Conservation (phyloP, 2,888 invertebrate genomes). For the Heliconius cydno region DNA sequence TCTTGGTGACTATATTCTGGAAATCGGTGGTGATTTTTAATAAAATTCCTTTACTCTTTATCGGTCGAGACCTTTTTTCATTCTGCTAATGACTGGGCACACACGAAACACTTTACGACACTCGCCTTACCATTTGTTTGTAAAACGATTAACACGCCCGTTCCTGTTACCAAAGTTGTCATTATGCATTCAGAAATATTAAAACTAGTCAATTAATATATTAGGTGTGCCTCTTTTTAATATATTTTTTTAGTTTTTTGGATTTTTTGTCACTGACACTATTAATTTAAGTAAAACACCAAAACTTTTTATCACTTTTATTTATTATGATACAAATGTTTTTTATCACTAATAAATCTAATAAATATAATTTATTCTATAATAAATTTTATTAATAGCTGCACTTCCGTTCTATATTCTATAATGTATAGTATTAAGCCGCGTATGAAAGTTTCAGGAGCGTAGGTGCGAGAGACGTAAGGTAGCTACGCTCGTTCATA, state of each 20-base stretch:
- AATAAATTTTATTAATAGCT: neutral
- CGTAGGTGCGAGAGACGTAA: constrained; percentile 57
- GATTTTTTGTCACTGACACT: neutral
- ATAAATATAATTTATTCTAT: neutral
- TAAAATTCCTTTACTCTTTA: constrained; percentile 65
- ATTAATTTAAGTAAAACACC: neutral
- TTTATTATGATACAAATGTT: neutral
- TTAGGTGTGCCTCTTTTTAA: constrained; percentile 46
- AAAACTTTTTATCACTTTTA: neutral
- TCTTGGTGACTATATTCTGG: constrained; percentile 54
- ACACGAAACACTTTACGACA: constrained; percentile 65
- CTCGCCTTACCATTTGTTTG: constrained; percentile 74
- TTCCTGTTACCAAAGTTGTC: constrained; percentile 75
- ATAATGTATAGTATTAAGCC: neutral
- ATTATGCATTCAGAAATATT: constrained; percentile 78
- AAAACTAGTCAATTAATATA: constrained; percentile 66
- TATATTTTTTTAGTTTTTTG: neutral
- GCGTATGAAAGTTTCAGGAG: constrained; percentile 67
- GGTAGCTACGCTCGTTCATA: constrained; percentile 63
- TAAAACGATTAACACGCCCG: constrained; percentile 75
- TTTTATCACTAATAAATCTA: neutral
- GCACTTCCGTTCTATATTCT: neutral
- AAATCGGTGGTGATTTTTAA: constrained; percentile 54
- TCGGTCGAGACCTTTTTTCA: constrained; percentile 62
- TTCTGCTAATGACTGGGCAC: constrained; percentile 71